phyloP scores from a whole-genome alignment of 2,888 invertebrate species.

The Deilephila porcellus region DNA sequence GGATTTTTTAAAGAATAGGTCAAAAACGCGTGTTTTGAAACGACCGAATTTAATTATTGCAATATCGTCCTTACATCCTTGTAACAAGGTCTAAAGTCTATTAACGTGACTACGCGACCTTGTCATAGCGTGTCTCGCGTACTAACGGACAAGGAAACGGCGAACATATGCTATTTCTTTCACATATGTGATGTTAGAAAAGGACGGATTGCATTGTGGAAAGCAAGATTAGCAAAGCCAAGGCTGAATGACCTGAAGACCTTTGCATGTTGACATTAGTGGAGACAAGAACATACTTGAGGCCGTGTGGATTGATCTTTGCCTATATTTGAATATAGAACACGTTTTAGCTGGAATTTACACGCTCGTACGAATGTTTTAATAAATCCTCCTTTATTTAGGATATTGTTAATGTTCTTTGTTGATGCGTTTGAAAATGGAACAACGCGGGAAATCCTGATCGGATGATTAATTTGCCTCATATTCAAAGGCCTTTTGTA shows the following conservation, averaged over 20 bases:
- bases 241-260: conserved; percentile 27
- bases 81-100: conserved; percentile 2
- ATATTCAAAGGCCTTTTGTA: no score
- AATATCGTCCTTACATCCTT: not conserved
- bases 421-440: conserved; percentile 15
- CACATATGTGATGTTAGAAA: not conserved
- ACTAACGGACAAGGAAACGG: conserved; percentile 8
- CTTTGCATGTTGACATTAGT: conserved; percentile 21
- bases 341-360: no score
- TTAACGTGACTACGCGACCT: not conserved
- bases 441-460: not conserved
- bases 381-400: no score
- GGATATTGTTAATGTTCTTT: not conserved
- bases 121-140: not conserved
- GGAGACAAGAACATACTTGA: not conserved
- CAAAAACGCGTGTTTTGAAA: not conserved
- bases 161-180: not conserved
- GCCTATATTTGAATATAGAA: no score
- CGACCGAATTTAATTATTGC: not conserved
- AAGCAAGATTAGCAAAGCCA: conserved; percentile 8
- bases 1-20: not conserved
- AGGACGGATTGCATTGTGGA: not conserved
- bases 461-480: not conserved
- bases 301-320: not conserved
- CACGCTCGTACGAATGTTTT: no score